Evolutionary conservation across 2,888 invertebrate genomes (phyloP).

Genomic region (Trichopria drosophilae): DNA sequence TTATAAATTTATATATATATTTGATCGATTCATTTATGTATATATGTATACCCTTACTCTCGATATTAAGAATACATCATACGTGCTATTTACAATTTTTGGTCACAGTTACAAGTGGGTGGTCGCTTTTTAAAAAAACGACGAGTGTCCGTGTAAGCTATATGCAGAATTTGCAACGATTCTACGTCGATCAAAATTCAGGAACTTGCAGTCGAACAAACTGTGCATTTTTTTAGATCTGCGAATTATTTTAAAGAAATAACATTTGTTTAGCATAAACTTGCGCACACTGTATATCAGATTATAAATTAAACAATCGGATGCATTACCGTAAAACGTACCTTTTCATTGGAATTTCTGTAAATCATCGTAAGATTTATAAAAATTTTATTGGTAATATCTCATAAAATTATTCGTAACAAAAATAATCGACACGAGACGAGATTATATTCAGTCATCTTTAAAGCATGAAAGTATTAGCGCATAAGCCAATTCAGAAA

Average conservation of each 20-base stretch:
- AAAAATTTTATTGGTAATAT: too few species aligned
- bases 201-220: slow-evolving; percentile 31
- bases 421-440: too few species aligned
- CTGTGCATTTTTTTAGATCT: slow-evolving; percentile 8
- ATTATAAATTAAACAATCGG: too few species aligned
- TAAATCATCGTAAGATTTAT: too few species aligned
- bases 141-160: slow-evolving; percentile 43
- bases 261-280: too few species aligned
- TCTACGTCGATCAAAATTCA: slow-evolving; percentile 33
- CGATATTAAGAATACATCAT: slow-evolving; percentile 45
- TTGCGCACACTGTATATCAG: too few species aligned
- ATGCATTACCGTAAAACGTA: too few species aligned
- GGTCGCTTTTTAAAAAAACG: slow-evolving; percentile 36
- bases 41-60: slow-evolving; percentile 46
- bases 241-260: background rate
- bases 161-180: slow-evolving; percentile 44
- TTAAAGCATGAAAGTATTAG: too few species aligned
- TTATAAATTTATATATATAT: slow-evolving; percentile 16
- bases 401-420: too few species aligned
- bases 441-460: too few species aligned
- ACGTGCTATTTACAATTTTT: slow-evolving; percentile 50
- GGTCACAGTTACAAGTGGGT: slow-evolving; percentile 47
- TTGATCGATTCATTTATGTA: slow-evolving; percentile 37
- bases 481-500: too few species aligned
- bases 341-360: too few species aligned